Percentiles rank a stretch among this genome's conserved stretches.
Evolutionary conservation across 2,113 vertebrate genomes (phyloP).

Genomic region (Corythornis cristatus): DNA sequence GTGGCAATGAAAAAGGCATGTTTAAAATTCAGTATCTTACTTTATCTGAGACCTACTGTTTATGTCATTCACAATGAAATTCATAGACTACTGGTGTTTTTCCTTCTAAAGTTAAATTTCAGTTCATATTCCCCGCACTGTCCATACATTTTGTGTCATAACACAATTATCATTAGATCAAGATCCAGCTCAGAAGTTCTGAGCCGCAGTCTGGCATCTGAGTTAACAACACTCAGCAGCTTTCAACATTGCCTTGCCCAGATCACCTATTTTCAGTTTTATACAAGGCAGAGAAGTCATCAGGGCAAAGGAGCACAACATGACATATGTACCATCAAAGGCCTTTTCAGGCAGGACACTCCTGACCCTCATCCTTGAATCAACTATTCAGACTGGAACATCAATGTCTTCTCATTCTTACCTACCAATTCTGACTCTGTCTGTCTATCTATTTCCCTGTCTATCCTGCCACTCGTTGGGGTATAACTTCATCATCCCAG

Average conservation of each 20-base stretch:
- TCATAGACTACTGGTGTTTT: not conserved
- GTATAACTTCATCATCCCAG: not conserved
- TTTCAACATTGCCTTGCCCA: not conserved
- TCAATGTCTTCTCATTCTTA: not conserved
- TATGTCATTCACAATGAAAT: not conserved
- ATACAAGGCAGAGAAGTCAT: not conserved
- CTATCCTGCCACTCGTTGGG: rapidly evolving
- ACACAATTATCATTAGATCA: not conserved
- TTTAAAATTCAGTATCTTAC: not conserved
- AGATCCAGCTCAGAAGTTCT: not conserved
- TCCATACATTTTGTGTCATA: not conserved
- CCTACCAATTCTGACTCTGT: not conserved
- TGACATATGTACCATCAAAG: not conserved
- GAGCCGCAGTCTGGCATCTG: not conserved
- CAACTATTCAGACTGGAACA: not conserved
- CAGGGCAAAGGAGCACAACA: not conserved
- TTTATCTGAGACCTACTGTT: not conserved
- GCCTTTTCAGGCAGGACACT: not conserved
- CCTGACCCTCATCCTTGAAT: not conserved
- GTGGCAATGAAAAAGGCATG: not conserved
- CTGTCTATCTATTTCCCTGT: not conserved
- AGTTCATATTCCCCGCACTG: not conserved
- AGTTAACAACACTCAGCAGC: not conserved
- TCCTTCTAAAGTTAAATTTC: not conserved
- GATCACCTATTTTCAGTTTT: not conserved